These are phyloP conservation scores for Pteruthius melanotis DNA, from an alignment of 2,113 vertebrate species.

Conservation along the genomic window DNA sequence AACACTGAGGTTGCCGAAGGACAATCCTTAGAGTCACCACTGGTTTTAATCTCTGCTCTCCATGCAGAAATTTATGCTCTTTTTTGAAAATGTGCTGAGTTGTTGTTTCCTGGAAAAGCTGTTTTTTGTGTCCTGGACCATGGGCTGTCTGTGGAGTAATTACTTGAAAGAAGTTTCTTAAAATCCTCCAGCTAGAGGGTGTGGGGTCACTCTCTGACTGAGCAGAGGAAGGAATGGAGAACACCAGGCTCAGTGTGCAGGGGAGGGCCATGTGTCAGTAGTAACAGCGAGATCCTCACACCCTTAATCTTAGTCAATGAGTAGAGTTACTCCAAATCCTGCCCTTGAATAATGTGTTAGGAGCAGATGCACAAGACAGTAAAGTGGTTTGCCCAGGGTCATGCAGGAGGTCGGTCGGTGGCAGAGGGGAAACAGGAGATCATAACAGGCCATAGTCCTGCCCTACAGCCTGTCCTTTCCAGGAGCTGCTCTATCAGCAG, in stretches of 20 bases:
- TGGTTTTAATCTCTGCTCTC: conserved; percentile 26
- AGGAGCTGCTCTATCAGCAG: not conserved
- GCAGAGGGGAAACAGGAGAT: not conserved
- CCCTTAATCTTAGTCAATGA: not conserved
- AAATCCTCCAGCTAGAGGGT: not conserved
- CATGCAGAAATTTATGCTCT: not conserved
- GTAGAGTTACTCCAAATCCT: not conserved
- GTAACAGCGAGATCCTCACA: not conserved
- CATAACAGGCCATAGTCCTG: not conserved
- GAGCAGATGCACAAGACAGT: not conserved
- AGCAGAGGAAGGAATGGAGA: not conserved
- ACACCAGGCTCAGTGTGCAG: not conserved
- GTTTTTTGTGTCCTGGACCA: not conserved
- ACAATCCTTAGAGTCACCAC: conserved; percentile 3
- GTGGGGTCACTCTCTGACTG: not conserved
- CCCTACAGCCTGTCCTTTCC: not conserved
- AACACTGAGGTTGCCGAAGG: not conserved
- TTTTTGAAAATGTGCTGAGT: conserved; percentile 7
- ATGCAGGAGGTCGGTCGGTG: rapidly evolving
- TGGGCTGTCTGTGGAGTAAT: not conserved
- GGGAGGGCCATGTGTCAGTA: not conserved
- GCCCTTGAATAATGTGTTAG: not conserved
- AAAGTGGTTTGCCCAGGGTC: not conserved
- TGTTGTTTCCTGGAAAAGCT: not conserved
- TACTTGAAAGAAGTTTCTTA: not conserved